Evolutionary conservation across 1,140 invertebrate species (phyloP).

Genomic region (Asbolus verrucosus): DNA sequence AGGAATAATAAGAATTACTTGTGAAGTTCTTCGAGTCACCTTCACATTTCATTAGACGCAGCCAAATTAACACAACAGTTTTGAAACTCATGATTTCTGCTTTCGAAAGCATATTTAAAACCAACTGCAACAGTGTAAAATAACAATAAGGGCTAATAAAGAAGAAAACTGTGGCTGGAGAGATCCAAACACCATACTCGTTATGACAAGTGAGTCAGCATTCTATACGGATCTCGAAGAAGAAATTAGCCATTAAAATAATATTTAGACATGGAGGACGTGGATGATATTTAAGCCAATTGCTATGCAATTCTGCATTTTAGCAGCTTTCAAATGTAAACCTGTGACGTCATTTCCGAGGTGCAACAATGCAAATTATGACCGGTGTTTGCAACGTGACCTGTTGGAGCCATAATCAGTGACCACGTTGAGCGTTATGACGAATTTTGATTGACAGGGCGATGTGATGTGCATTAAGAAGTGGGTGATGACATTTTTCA

Average conservation of each 20-base stretch:
- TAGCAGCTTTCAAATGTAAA: conserved; percentile 11
- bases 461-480: not conserved
- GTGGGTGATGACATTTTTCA: too few relatives aligned
- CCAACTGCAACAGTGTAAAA: conserved; percentile 32
- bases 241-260: conserved; percentile 45
- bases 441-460: not conserved
- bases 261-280: conserved; percentile 47
- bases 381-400: conserved; percentile 21
- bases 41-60: too few relatives aligned
- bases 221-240: conserved; percentile 20
- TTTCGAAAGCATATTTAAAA: too few relatives aligned
- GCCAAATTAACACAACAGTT: too few relatives aligned
- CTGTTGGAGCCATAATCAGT: conserved; percentile 3
- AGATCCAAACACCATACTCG: conserved; percentile 45
- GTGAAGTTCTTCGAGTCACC: too few relatives aligned
- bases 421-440: conserved; percentile 2
- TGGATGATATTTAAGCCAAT: conserved; percentile 41
- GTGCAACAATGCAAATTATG: conserved; percentile 30
- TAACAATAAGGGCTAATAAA: conserved; percentile 36
- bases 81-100: too few relatives aligned
- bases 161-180: conserved; percentile 27
- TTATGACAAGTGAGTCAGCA: conserved; percentile 50
- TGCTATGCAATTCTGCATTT: conserved; percentile 35
- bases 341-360: conserved; percentile 36
- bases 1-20: too few relatives aligned